phyloP scores from a whole-genome alignment of 2,113 vertebrate genomes.

The Myotis brandtii region DNA sequence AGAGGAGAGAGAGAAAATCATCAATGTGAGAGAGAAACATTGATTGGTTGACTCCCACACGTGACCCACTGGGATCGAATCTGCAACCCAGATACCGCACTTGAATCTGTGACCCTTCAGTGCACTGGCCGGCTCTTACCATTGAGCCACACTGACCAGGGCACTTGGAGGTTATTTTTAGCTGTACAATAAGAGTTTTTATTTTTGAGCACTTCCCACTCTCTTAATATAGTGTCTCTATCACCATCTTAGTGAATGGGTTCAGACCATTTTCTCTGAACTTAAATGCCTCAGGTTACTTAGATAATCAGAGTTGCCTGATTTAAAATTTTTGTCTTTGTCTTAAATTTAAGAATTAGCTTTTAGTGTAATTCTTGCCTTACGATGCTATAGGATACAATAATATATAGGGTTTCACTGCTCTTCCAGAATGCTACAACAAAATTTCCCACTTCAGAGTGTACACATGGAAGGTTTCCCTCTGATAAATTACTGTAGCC shows the following conservation, averaged over 20 bases:
- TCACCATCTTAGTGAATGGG: neutral
- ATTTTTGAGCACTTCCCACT: neutral
- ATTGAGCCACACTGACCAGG: no score
- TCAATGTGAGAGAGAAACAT: no score
- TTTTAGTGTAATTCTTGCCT: neutral
- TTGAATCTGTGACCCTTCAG: no score
- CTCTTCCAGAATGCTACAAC: neutral
- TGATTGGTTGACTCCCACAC: no score
- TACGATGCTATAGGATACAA: neutral
- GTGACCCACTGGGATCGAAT: no score
- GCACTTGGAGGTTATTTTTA: neutral
- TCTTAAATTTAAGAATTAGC: constrained; percentile 29
- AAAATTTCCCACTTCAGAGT: neutral
- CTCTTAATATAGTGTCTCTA: neutral
- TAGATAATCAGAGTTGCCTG: neutral
- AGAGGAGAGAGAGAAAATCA: no score
- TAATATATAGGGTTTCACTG: neutral
- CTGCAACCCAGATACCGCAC: no score
- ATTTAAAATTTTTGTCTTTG: constrained; percentile 42
- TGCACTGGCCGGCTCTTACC: no score
- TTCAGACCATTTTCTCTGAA: constrained; percentile 31
- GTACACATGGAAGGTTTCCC: neutral
- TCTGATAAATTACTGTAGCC: constrained; percentile 30
- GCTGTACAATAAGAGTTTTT: neutral
- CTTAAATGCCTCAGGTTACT: neutral